A percentile compares a stretch with the other conserved stretches of the same genome.
phyloP scores from a whole-genome alignment of 1,140 invertebrate species.

The Drosophila ohnishii region DNA sequence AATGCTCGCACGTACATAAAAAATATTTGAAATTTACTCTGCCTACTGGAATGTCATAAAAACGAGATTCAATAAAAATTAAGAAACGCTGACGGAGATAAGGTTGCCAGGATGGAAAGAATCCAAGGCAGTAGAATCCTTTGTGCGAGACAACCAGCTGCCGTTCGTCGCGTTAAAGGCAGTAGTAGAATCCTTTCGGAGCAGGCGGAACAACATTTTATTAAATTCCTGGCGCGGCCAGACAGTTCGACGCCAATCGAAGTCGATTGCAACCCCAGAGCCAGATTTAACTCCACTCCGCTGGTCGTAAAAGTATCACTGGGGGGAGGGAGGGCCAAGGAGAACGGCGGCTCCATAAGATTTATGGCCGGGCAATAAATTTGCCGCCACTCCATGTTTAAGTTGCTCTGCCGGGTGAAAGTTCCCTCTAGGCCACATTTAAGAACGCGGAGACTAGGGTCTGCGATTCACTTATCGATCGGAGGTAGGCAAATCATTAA shows the following conservation, averaged over 20 bases:
- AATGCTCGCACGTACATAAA: conserved; percentile 33
- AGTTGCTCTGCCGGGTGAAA: conserved; percentile 31
- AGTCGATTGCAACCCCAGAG: conserved; percentile 38
- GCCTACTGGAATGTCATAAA: conserved; percentile 70
- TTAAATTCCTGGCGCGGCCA: conserved; percentile 45
- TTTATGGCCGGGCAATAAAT: conserved; percentile 52
- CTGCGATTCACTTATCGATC: conserved; percentile 57
- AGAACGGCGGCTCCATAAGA: conserved; percentile 17
- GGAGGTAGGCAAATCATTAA: conserved; percentile 53
- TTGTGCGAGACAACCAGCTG: conserved; percentile 53
- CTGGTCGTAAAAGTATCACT: conserved; percentile 39
- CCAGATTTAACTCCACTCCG: conserved; percentile 13
- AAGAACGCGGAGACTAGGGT: conserved; percentile 3
- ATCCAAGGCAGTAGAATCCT: conserved; percentile 35
- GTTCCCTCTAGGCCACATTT: conserved; percentile 11
- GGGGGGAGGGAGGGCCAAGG: not conserved
- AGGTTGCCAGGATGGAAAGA: not conserved
- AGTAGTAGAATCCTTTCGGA: conserved; percentile 23
- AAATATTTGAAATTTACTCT: conserved; percentile 54
- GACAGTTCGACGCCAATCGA: conserved; percentile 66
- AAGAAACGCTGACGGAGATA: conserved; percentile 46
- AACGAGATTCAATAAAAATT: conserved; percentile 79
- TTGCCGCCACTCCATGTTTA: conserved; percentile 33
- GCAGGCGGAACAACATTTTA: conserved; percentile 34
- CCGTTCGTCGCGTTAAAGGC: conserved; percentile 24